These are phyloP conservation scores for Hestina assimilis DNA, from an alignment of 1,140 invertebrate species.

Conservation along the genomic window DNA sequence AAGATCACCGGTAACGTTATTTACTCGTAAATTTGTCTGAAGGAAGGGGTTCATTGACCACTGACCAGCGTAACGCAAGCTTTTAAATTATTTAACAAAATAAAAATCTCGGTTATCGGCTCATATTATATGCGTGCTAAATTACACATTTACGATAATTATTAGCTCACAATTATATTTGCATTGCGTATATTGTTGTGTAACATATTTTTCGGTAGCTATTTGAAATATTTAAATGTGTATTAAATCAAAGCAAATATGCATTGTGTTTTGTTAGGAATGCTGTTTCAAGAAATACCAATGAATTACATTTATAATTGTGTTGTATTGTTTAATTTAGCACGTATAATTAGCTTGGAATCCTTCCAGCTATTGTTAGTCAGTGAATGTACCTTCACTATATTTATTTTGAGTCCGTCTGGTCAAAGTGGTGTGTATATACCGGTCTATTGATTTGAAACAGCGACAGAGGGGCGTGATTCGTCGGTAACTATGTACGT, in stretches of 20 bases:
- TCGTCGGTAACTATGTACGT: conserved; percentile 38
- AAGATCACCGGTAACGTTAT: conserved; percentile 6
- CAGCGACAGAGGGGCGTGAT: conserved; percentile 61
- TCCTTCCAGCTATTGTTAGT: conserved; percentile 20
- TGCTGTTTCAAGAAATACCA: not conserved
- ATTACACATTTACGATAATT: not conserved
- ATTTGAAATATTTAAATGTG: not conserved
- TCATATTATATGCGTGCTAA: conserved; percentile 12
- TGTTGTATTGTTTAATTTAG: conserved; percentile 4
- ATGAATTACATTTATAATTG: not conserved
- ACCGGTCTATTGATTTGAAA: conserved; percentile 62
- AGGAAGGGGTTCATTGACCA: conserved; percentile 35
- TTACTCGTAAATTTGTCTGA: conserved; percentile 21
- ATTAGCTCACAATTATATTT: not conserved
- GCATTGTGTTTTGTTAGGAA: not conserved
- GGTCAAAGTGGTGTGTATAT: conserved; percentile 35
- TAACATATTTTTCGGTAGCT: not conserved
- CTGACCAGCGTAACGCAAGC: conserved; percentile 30
- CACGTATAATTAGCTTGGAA: conserved; percentile 16
- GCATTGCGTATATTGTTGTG: not conserved
- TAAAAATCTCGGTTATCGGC: conserved; percentile 8
- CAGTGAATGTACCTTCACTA: conserved; percentile 6
- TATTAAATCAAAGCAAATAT: not conserved
- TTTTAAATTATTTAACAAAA: conserved; percentile 25
- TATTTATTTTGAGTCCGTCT: conserved; percentile 40